These are phyloP conservation scores for Apolygus lucorum DNA, from an alignment of 1,140 invertebrate species.

Conservation along the genomic window DNA sequence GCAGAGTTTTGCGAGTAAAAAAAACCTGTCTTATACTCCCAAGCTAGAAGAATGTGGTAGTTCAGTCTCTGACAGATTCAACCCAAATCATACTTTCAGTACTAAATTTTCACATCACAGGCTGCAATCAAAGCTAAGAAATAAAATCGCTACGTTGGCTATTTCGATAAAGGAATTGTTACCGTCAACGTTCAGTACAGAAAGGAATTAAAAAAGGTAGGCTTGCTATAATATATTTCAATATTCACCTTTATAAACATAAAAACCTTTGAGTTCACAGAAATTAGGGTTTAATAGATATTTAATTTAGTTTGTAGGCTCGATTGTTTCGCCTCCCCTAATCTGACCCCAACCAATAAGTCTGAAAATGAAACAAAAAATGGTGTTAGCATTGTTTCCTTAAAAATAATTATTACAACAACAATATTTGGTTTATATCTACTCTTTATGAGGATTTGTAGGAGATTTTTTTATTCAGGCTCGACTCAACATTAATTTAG, in stretches of 20 bases:
- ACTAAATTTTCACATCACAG: background rate
- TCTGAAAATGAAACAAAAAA: too few relatives aligned
- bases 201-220: background rate
- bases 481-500: too few relatives aligned
- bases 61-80: background rate
- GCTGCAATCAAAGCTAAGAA: background rate
- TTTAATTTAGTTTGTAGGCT: constrained; percentile 47
- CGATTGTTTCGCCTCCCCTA: constrained; percentile 80
- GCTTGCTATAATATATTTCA: background rate
- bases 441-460: too few relatives aligned
- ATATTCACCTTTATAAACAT: background rate
- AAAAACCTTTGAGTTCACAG: background rate
- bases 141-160: background rate
- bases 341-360: constrained; percentile 97
- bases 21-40: too few relatives aligned
- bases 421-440: too few relatives aligned
- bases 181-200: background rate
- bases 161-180: background rate
- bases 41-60: background rate
- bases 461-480: too few relatives aligned
- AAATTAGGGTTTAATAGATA: background rate
- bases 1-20: too few relatives aligned
- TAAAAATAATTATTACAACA: too few relatives aligned
- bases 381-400: too few relatives aligned
- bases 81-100: background rate